phyloP scores from a whole-genome alignment of 1,140 invertebrate genomes.

The Drosophila lowei region DNA sequence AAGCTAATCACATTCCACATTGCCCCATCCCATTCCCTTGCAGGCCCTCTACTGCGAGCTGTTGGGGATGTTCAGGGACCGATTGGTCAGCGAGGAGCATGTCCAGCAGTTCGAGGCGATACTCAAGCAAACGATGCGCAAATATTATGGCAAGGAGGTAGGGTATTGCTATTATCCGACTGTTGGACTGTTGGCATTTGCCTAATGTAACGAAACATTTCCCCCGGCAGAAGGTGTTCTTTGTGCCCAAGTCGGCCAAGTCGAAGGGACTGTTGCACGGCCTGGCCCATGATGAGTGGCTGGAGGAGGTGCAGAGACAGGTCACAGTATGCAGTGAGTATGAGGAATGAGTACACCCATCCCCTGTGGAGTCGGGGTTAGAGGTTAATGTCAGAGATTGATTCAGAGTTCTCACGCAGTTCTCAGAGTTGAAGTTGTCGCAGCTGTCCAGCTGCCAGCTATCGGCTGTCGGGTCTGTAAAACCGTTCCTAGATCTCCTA shows the following conservation, averaged over 20 bases:
- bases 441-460: no score
- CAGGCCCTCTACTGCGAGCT: constrained; percentile 90
- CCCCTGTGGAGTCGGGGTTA: neutral
- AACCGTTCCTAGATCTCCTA: neutral
- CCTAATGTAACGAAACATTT: neutral
- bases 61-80: constrained; percentile 90
- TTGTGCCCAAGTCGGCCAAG: constrained; percentile 70
- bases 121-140: constrained; percentile 85
- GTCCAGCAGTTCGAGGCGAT: constrained; percentile 88
- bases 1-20: constrained; percentile 9
- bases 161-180: neutral
- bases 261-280: constrained; percentile 50
- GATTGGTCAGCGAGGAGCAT: constrained; percentile 88
- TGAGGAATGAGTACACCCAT: neutral
- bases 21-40: constrained; percentile 36
- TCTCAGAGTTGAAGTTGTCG: neutral
- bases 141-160: constrained; percentile 82
- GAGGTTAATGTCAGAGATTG: neutral
- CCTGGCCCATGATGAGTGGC: constrained; percentile 73
- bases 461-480: neutral
- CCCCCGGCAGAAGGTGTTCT: constrained; percentile 66
- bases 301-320: constrained; percentile 75
- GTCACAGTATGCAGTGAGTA: constrained; percentile 79
- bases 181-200: neutral
- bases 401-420: no score